These are phyloP conservation scores for Drosophila punjabiensis DNA, from an alignment of 1,140 invertebrate species.

Conservation along the genomic window DNA sequence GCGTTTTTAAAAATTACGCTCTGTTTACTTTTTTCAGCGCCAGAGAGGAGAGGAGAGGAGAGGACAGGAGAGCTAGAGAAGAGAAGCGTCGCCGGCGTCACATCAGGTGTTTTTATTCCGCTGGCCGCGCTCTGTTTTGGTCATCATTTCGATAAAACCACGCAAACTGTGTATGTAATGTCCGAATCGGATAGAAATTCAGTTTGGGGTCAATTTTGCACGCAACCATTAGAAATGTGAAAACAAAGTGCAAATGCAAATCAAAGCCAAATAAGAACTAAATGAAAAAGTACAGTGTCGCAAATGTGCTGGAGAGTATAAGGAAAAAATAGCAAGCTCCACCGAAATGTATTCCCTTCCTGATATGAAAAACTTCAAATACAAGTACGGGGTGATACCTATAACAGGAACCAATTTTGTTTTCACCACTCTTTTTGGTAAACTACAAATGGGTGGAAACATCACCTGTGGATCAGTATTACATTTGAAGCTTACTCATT, in stretches of 20 bases:
- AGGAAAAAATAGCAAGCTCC: constrained; percentile 12
- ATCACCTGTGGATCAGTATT: too few species aligned
- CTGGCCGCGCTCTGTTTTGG: constrained; percentile 68
- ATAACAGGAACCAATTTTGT: background rate
- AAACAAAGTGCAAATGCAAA: constrained; percentile 13
- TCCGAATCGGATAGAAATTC: constrained; percentile 5
- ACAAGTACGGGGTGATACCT: constrained; percentile 2
- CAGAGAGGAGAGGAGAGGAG: constrained; percentile 40
- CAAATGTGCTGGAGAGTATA: constrained; percentile 2
- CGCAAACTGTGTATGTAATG: constrained; percentile 21
- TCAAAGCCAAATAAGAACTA: background rate
- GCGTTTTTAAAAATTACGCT: constrained; percentile 79
- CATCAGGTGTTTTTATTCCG: constrained; percentile 51
- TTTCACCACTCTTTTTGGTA: background rate
- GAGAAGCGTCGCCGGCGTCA: constrained; percentile 62
- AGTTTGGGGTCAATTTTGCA: background rate
- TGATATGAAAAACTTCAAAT: constrained; percentile 26
- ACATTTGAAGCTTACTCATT: background rate
- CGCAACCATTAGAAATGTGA: background rate
- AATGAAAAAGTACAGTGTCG: constrained; percentile 32
- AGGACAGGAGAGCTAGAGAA: constrained; percentile 13
- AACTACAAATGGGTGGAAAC: background rate
- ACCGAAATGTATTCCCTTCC: constrained; percentile 12
- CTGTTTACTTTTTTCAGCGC: constrained; percentile 77
- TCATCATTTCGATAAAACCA: constrained; percentile 52